Evolutionary conservation across 2,113 vertebrate genomes (phyloP).

Genomic region (Anhinga anhinga): DNA sequence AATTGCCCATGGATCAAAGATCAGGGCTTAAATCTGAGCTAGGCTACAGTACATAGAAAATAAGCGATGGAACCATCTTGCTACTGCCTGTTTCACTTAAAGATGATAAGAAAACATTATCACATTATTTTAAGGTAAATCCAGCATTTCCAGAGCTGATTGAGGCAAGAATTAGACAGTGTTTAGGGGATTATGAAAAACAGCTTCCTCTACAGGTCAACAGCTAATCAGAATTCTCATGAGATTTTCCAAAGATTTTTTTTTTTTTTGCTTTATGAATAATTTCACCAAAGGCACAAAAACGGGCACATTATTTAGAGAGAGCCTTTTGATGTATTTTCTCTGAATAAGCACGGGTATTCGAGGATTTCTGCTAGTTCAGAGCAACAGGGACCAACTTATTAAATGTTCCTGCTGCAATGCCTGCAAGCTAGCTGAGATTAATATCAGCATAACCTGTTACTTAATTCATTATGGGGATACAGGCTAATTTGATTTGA

Average conservation of each 20-base stretch:
- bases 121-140: slow-evolving; percentile 87
- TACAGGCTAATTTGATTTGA: slow-evolving; percentile 99
- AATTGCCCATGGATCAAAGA: slow-evolving; percentile 74
- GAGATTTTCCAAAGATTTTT: slow-evolving; percentile 92
- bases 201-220: slow-evolving; percentile 95
- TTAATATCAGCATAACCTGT: slow-evolving; percentile 99
- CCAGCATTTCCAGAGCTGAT: slow-evolving; percentile 81
- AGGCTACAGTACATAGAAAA: slow-evolving; percentile 71
- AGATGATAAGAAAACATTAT: slow-evolving; percentile 82
- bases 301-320: slow-evolving; percentile 95
- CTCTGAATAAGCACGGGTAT: slow-evolving; percentile 92
- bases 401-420: slow-evolving; percentile 99
- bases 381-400: slow-evolving; percentile 97
- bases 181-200: slow-evolving; percentile 92
- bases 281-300: slow-evolving; percentile 98
- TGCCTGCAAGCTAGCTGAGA: slow-evolving; percentile 99
- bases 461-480: slow-evolving; percentile 99
- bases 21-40: slow-evolving; percentile 69
- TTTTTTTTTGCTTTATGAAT: slow-evolving; percentile 90
- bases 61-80: slow-evolving; percentile 72
- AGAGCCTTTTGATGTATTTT: slow-evolving; percentile 97
- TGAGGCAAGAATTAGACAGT: slow-evolving; percentile 86
- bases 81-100: slow-evolving; percentile 77
- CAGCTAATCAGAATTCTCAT: slow-evolving; percentile 97
- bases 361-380: slow-evolving; percentile 96